Conservation (phyloP, 1,140 invertebrate genomes). For the Gonatopus flavifemur region DNA sequence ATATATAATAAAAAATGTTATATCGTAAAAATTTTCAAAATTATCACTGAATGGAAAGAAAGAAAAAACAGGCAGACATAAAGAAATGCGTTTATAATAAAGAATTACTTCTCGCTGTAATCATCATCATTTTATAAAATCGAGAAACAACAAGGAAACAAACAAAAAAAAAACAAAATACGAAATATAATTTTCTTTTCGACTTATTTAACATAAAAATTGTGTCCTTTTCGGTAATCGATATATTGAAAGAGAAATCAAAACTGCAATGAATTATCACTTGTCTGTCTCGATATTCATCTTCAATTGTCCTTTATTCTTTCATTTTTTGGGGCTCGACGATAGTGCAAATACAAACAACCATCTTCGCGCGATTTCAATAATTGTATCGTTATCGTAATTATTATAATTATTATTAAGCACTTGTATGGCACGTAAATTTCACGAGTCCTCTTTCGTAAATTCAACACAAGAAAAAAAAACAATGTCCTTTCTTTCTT, state of each 20-base stretch:
- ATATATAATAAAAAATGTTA: conserved; percentile 48
- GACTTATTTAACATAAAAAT: no score
- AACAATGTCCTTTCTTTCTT: background rate
- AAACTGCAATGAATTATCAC: no score
- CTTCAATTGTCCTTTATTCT: no score
- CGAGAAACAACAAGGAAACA: conserved; percentile 30
- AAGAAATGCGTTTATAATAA: conserved; percentile 24
- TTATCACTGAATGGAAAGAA: conserved; percentile 39
- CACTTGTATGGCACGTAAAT: conserved; percentile 42
- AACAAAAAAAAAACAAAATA: conserved; percentile 18
- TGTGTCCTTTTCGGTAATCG: no score
- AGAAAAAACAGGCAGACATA: background rate
- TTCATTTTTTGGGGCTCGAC: conserved; percentile 31
- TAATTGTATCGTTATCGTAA: conserved; percentile 24
- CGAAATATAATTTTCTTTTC: conserved; percentile 23
- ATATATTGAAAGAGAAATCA: no score
- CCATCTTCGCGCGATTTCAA: conserved; percentile 28
- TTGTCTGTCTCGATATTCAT: no score
- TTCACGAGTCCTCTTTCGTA: conserved; percentile 23
- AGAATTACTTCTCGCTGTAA: conserved; percentile 24
- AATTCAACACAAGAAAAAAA: background rate
- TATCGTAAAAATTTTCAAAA: conserved; percentile 36
- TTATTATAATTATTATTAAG: no score
- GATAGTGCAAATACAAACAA: conserved; percentile 34
- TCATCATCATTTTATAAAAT: conserved; percentile 26